Evolutionary conservation across 2,797 vertebrate genomes (phyloP).

Genomic region (Glossophaga mutica): DNA sequence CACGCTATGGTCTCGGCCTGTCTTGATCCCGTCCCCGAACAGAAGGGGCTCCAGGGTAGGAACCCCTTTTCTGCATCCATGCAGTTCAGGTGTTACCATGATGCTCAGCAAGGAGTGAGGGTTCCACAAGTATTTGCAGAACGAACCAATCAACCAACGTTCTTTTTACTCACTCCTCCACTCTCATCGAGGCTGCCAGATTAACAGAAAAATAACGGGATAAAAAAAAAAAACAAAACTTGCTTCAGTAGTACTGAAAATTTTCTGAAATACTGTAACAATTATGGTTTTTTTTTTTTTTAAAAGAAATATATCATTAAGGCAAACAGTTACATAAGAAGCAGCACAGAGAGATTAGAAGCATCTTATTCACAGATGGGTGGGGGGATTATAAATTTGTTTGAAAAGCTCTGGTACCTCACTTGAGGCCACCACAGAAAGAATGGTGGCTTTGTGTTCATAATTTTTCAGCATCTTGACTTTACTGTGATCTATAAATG

Average conservation of each 20-base stretch:
- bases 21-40: not conserved
- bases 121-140: not conserved
- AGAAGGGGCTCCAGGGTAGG: not conserved
- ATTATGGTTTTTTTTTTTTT: not conserved
- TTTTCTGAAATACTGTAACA: not conserved
- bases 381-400: not conserved
- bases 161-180: not conserved
- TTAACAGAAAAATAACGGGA: not conserved
- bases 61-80: not conserved
- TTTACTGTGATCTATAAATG: slow-evolving; percentile 10
- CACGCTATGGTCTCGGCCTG: not conserved
- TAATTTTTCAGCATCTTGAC: not conserved
- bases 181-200: not conserved
- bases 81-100: not conserved
- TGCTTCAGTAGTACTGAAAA: not conserved
- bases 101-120: not conserved
- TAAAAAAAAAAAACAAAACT: not conserved
- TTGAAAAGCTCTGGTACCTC: not conserved
- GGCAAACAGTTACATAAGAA: not conserved
- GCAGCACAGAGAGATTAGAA: not conserved
- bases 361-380: not conserved
- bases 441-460: not conserved
- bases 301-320: not conserved
- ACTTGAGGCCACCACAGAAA: not conserved
- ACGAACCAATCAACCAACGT: not conserved